Percentiles rank a stretch among this genome's conserved stretches.
phyloP scores from a whole-genome alignment of 2,797 vertebrate species.

The Myripristis murdjan region DNA sequence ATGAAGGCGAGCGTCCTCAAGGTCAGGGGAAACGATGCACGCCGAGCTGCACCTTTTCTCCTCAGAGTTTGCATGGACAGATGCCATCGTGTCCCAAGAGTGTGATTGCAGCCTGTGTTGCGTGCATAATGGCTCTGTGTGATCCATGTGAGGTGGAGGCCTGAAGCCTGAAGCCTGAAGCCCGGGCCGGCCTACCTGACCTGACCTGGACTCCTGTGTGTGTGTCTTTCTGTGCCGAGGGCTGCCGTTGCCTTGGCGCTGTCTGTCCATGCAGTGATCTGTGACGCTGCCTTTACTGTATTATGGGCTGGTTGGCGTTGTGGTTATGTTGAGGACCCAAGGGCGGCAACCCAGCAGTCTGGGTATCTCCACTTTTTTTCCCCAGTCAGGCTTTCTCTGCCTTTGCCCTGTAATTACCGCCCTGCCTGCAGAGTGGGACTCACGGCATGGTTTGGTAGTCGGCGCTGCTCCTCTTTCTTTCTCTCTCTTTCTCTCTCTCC shows the following conservation, averaged over 20 bases:
- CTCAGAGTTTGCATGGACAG: too few relatives aligned
- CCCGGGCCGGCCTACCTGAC: slow-evolving; percentile 30
- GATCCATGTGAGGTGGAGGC: slow-evolving; percentile 24
- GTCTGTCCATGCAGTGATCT: slow-evolving; percentile 54
- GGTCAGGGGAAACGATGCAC: too few relatives aligned
- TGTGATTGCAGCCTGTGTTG: neutral
- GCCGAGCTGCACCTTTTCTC: neutral
- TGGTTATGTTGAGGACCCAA: slow-evolving; percentile 74
- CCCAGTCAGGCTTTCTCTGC: slow-evolving; percentile 65
- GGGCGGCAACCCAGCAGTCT: slow-evolving; percentile 81
- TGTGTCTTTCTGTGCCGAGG: slow-evolving; percentile 3
- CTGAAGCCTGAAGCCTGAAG: slow-evolving; percentile 11
- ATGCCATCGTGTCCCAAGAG: neutral
- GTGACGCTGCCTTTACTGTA: slow-evolving; percentile 64
- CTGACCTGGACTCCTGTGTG: slow-evolving; percentile 7
- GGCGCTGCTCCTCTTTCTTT: slow-evolving; percentile 46
- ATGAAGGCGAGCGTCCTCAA: neutral
- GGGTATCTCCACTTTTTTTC: slow-evolving; percentile 71
- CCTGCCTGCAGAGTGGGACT: slow-evolving; percentile 66
- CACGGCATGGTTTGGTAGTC: slow-evolving; percentile 68
- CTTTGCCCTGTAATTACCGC: slow-evolving; percentile 85
- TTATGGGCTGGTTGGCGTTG: slow-evolving; percentile 67
- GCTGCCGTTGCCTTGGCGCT: slow-evolving; percentile 26
- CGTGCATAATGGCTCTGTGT: slow-evolving; percentile 12
- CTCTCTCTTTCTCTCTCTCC: slow-evolving; percentile 16